Base-by-base conservation (phyloP, 2,797 vertebrate species). In the Pyrocephalus nanus region DNA sequence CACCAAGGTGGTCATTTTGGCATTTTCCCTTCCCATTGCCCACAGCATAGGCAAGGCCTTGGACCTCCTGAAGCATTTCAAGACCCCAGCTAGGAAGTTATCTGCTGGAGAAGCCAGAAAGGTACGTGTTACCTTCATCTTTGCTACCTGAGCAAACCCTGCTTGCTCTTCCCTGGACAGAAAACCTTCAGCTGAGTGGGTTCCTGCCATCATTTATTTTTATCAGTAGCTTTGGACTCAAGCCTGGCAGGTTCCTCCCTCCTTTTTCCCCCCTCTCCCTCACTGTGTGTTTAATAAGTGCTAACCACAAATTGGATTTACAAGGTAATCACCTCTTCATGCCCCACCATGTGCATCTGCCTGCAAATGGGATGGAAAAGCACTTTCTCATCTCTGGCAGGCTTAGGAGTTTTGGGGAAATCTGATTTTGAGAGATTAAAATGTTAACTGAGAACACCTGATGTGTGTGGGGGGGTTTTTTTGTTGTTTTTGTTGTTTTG, bases 11-110 rank as follows among this genome's bases (percentile, higher is more conserved):
- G 8, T 51, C 9, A 32, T 30, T 16, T 48, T 25, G 11, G 9
- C 26, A 12, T 45, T 60, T 77, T 86, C 61, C 34, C 34, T 93
- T 84, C 66, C 83, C 17, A 2, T 84, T 93, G 12, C 48, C 55
- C 45, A 32, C 97, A 99, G 99, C n/a, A 94, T 99, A 94, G 98
- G 97, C 65, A 98, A 98, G 20, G 97, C 98, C 64, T 97, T 99
- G 97, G 98, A 98, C 83, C 96, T 99, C 53, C 98, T 98, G 53
- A 98, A 98, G 6, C 98, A 99, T 90, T 88, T 99, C 47, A 92
- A 98, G 85, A 98, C 98, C 94, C 98, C 97, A 50, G 95, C 95
- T 15, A 98, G 98, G 96, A 97, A 91, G 17, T 96, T 99, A 45
- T 97, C 98, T 8, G 94, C 97, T 17, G 99, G 98, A 57, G 96